Evolutionary conservation across 2,113 vertebrate species (phyloP), one percentile per base, ranked within the genome.

Genomic region (Callipepla californica): DNA sequence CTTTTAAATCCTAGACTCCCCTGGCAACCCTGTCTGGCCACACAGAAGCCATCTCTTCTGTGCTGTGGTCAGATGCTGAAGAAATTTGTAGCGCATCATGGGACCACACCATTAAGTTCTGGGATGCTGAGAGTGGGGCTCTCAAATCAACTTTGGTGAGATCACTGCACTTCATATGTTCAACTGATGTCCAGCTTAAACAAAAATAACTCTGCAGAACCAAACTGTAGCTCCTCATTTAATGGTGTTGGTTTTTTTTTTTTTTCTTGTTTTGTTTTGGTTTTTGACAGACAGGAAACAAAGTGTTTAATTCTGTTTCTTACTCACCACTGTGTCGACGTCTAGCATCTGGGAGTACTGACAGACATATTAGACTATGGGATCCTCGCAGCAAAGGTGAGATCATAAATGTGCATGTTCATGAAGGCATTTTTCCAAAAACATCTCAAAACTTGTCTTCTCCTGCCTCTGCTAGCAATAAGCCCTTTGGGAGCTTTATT

Each of bases 81-180:
- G 99, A 99, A 94, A 93, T 99, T 34, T 99, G 98, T 97, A 99
- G 98, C 67, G 98, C 99, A 0, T 99, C 99, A 0, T 99, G 99
- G 99, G 99, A 99, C 93, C 99, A 99, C 95, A 99, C 99, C 34
- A 99, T 99, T 59, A 98, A 98, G 63, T 44, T 99, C 26, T 99
- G 99, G 99, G 99, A 99, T 11, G 97, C 97, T 2, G 99, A 99
- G 94, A 98, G 98, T 4, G 99, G 99, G 77, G 91, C 86, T 68
- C 94, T 98, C 90, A 99, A 99, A 96, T 98, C 98, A 30, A 98
- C 98, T 15, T 96, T 99, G 98, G 99, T 99, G 96, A 98, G 97
- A 83, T 58, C 25, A 17, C 47, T 80, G 3, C 34, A 32, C 5
- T 65, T n/a, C 11, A 4, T n/a, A 75, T 61, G 21, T 70, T 50